A percentile compares a stretch with the other conserved stretches of the same genome.
These are phyloP conservation scores for Polypedilum vanderplanki DNA, from an alignment of 1,140 invertebrate genomes.

Conservation along the genomic window DNA sequence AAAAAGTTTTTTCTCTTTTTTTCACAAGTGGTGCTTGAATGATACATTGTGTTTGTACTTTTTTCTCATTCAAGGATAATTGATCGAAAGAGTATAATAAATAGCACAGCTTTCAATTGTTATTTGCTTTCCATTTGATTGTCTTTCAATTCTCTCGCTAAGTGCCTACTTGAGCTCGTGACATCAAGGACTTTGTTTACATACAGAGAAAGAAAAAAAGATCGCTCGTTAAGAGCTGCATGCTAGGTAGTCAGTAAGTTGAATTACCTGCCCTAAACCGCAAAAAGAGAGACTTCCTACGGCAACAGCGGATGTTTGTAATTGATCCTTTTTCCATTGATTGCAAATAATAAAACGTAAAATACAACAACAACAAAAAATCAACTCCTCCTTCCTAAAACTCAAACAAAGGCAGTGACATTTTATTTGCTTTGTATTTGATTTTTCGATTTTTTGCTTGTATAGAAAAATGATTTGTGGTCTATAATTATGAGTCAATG, in stretches of 20 bases:
- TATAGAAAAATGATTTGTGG: too few relatives aligned
- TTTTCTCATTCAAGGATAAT: not conserved
- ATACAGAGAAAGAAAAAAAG: too few relatives aligned
- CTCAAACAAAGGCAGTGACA: too few relatives aligned
- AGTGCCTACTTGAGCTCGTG: not conserved
- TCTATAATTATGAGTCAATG: too few relatives aligned
- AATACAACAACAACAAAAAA: too few relatives aligned
- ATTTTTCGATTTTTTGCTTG: not conserved
- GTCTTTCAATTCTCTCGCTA: not conserved
- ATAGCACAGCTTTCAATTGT: not conserved
- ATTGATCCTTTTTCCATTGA: constrained; percentile 15
- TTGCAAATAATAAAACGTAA: too few relatives aligned
- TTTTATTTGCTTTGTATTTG: not conserved
- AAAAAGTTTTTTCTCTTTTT: not conserved
- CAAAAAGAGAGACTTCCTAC: not conserved
- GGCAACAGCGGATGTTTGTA: constrained; percentile 20
- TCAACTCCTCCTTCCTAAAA: too few relatives aligned
- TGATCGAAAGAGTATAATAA: constrained; percentile 9
- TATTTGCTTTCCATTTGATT: not conserved
- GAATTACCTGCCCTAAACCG: not conserved
- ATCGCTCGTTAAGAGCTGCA: too few relatives aligned
- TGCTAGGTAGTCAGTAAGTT: too few relatives aligned
- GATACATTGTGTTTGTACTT: not conserved
- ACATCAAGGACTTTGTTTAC: not conserved
- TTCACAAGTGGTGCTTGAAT: not conserved